phyloP scores from a whole-genome alignment of 2,888 invertebrate species.

The Dyspetes luteomarginatus region DNA sequence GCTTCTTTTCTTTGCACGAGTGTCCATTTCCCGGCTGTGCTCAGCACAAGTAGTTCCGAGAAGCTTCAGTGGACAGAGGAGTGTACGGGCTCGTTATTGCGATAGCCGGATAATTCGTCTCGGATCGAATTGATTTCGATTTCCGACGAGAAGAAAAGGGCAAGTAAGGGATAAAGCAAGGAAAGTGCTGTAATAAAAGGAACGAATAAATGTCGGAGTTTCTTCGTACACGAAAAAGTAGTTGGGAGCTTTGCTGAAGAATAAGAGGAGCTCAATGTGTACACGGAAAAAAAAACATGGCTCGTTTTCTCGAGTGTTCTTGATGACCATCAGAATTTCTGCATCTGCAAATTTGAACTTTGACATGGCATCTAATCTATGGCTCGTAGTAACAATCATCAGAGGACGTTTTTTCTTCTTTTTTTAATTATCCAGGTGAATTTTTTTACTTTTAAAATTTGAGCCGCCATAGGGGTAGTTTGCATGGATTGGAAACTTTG shows the following conservation, averaged over 20 bases:
- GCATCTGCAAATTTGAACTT: too few species aligned
- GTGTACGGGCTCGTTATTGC: slow-evolving; percentile 52
- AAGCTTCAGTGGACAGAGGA: slow-evolving; percentile 19
- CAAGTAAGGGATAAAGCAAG: slow-evolving; percentile 34
- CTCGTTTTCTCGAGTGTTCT: too few species aligned
- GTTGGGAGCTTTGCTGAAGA: slow-evolving; percentile 38
- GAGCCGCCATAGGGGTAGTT: too few species aligned
- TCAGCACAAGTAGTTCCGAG: slow-evolving; percentile 13
- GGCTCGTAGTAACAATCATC: too few species aligned
- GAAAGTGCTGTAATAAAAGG: slow-evolving; percentile 54
- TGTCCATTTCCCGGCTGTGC: slow-evolving; percentile 37
- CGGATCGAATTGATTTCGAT: slow-evolving; percentile 63
- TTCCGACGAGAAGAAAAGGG: slow-evolving; percentile 39
- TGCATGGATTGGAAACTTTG: too few species aligned
- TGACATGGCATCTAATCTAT: too few species aligned
- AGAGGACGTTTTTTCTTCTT: too few species aligned
- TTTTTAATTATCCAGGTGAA: too few species aligned
- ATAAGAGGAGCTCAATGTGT: slow-evolving; percentile 5
- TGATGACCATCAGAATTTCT: too few species aligned
- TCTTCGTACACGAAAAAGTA: slow-evolving; percentile 17
- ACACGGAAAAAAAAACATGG: not conserved
- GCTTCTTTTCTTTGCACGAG: slow-evolving; percentile 35
- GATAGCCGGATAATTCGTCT: slow-evolving; percentile 62
- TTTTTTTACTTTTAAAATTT: too few species aligned
- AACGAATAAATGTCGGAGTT: slow-evolving; percentile 44